Evolutionary conservation across 2,113 vertebrate species (phyloP).

Genomic region (Neopipo cinnamomea): DNA sequence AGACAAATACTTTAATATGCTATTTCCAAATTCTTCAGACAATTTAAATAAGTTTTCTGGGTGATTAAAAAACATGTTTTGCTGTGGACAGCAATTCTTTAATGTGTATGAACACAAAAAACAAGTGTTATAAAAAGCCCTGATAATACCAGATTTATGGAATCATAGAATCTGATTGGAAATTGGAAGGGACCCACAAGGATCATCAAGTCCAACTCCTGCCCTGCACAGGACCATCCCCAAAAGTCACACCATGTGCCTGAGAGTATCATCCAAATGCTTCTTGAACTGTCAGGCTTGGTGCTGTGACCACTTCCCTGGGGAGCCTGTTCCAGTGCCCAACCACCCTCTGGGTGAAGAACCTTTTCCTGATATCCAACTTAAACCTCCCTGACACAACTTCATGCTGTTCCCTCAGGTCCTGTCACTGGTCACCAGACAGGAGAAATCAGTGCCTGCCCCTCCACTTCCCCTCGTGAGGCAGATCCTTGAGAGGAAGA

Average conservation of each 20-base stretch:
- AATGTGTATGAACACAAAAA: background rate
- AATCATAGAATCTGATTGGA: background rate
- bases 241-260: background rate
- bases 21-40: background rate
- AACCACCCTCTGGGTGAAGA: background rate
- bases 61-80: background rate
- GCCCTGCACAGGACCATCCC: background rate
- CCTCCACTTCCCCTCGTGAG: background rate
- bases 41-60: background rate
- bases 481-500: background rate
- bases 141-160: background rate
- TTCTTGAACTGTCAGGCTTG: background rate
- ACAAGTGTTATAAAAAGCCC: background rate
- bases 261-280: background rate
- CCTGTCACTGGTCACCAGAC: background rate
- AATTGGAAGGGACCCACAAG: background rate
- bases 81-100: background rate
- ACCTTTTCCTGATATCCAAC: background rate
- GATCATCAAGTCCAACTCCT: background rate
- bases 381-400: background rate
- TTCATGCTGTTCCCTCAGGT: background rate
- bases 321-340: background rate
- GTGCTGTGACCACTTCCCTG: background rate
- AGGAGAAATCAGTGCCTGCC: background rate
- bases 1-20: background rate